These are phyloP conservation scores for Ivindomyrus marchei DNA, from an alignment of 2,113 vertebrate genomes.

Conservation along the genomic window DNA sequence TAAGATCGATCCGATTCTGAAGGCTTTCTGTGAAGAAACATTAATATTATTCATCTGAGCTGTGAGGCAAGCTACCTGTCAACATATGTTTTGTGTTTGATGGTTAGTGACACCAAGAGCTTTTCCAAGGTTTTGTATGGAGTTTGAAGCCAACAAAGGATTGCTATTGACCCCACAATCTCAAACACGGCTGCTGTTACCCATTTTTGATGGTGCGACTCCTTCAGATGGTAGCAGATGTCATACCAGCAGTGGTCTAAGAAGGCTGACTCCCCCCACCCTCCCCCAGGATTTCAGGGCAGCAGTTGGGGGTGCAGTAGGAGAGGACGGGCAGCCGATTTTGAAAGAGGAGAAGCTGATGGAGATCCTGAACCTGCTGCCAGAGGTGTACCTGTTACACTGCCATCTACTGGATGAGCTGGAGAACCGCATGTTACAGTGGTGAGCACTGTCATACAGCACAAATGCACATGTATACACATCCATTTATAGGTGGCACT, in stretches of 20 bases:
- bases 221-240: not conserved
- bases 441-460: slow-evolving; percentile 54
- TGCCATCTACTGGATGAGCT: slow-evolving; percentile 73
- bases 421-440: slow-evolving; percentile 71
- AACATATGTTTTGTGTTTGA: not conserved
- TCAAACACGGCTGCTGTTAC: not conserved
- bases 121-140: not conserved
- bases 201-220: not conserved
- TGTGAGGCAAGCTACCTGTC: not conserved
- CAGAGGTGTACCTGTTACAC: slow-evolving; percentile 75
- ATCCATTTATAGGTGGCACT: not conserved
- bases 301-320: slow-evolving; percentile 58
- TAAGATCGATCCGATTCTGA: slow-evolving; percentile 34
- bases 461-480: not conserved
- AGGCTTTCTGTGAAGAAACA: slow-evolving; percentile 29
- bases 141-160: not conserved
- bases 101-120: not conserved
- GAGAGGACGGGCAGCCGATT: slow-evolving; percentile 57
- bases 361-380: slow-evolving; percentile 75
- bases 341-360: slow-evolving; percentile 66
- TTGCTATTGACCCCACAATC: not conserved
- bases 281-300: slow-evolving; percentile 73
- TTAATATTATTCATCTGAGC: not conserved
- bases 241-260: not conserved
- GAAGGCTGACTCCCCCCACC: not conserved